Base-by-base conservation (phyloP, 2,888 invertebrate genomes). In the Argyra leucocephala region DNA sequence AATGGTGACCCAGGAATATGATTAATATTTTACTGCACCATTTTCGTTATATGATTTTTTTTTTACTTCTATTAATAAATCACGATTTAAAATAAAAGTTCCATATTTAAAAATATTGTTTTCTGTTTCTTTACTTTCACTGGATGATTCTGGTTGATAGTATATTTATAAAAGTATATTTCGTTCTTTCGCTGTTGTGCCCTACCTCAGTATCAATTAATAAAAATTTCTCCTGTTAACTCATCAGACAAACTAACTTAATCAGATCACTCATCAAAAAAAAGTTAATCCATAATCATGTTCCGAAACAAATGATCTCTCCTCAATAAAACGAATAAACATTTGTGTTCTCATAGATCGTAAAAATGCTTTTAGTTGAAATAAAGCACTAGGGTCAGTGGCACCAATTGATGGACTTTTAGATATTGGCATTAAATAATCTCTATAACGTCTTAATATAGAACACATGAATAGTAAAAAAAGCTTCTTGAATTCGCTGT, bases 281-380 rank as follows among this genome's bases (percentile, higher is more conserved):
- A 95, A 95, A 18, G 92, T 93, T 66, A 99, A 82, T 62, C 95
- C 93, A 67, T 94, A 93, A 81, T 98, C 97, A 73, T 92, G 93
- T 76, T 97, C 97, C n/a, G 96, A 95, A 0, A 97, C 95, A 81
- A 99, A 98, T 71, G 96, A 96, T 22, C 98, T 85, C 79, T 99
- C 99, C 80, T 99, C 98, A 69, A 99, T 97, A 80, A 99, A 99
- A 64, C 96, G 88, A 70, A 93, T 95, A 81, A 97, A 98, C 91
- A 95, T 94, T 81, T 98, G 97, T 1, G 97, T 98, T 73, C 88
- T 89, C 85, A 94, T 84, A 21, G 93, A 93, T 70, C 90, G 84
- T 60, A 95, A 78, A 78, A 97, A 97, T 36, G 90, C 89, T 74
- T 89, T 89, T 78, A 97, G 85, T 78, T 99, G 95, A 80, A 99